Base-by-base conservation (phyloP, 2,888 invertebrate species). In the Eilema depressum region DNA sequence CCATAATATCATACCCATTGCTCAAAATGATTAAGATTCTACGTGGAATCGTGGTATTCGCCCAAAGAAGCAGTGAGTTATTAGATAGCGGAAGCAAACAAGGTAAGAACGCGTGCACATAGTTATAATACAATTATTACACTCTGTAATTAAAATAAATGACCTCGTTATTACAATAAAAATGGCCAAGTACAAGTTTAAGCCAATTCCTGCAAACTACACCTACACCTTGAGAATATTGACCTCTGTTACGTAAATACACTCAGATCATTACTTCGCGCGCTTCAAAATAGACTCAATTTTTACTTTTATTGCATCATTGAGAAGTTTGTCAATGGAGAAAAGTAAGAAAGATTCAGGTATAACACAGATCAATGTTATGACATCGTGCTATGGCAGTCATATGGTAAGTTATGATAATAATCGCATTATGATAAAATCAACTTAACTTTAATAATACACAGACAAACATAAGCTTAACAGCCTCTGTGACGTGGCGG, bases 181-280 rank as follows among this genome's bases (percentile, higher is more conserved):
- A 69, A 64, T 57, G 78, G 82, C 73, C 82, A 81, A 81, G 81
- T 78, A 75, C 74, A 78, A 69, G 60, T 77, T 75, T 64, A 73
- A 74, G 57, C 41, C 23, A 66, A 74, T 79, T 75, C 72, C 70
- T 70, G 59, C 70, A 68, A 66, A 74, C 71, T 30, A 26, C 26
- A 47, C 17, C 4, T 41, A 28, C 64, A 56, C 81, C 82, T 81
- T 81, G 79, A 79, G 66, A 73, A 73, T 76, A 63, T 77, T 68
- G 70, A 79, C 81, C 74, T 81, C 25, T 74, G 63, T 70, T 81
- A 70, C 72, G 64, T 75, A 76, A 76, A 77, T 74, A 77, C 66
- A 68, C 72, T 63, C 71, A 63, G 66, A 63, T 69, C 63, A 37
- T 30, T 53, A 74, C 68, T 65, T 26, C n/a, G 7, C 10, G 23